Base-by-base conservation (phyloP, 37 sponge, comb jelly and placozoan species). In the Aplysina aerophoba region DNA sequence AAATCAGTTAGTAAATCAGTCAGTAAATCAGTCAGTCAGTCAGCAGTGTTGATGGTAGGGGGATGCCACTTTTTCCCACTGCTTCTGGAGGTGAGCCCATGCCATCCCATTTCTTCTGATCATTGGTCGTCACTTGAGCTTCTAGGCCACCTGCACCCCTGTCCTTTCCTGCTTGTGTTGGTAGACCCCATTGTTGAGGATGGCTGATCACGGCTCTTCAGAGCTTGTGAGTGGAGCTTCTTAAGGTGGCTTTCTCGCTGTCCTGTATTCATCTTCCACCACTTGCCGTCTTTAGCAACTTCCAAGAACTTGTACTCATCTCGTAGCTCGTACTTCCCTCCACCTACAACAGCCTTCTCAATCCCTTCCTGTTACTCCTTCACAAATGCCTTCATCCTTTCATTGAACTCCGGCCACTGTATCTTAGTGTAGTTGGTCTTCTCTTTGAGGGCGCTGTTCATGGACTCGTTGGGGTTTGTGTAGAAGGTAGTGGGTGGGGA, bases 391-490 rank as follows among this genome's bases (percentile, higher is more conserved):
- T 81, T 59, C 59, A 81, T 33, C 59, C 58, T 81, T 25, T 59
- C 8, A 36, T 81, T 81, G 59, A 81, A 81, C 25, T 34, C 33
- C 16, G 81, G 60, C 81, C 59, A 59, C 35, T 81, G 81, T 12
- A 34, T 55, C 61, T 59, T 81, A 15, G 57, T 81, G 54, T 78
- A 78, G 13, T 38, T 44, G 0, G 50, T n/a, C 37, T 55, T 81
- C 31, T 81, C 81, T 34, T 81, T 81, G 20, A 81, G 11, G 30
- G 59, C 60, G 27, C 60, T 58, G 59, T 81, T 81, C 30, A 81
- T 56, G 28, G 81, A 81, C 30, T 81, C 81, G 27, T 35, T 81
- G 30, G 81, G 36, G 58, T 81, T 81, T 24, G 81, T 81, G 59
- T 58, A 59, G 61, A 59, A 81, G 5, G 61, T 61, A 58, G 30